Evolutionary conservation across 2,888 invertebrate species (phyloP), one percentile per base, ranked within the genome.

Genomic region (Stenodera caucasica): DNA sequence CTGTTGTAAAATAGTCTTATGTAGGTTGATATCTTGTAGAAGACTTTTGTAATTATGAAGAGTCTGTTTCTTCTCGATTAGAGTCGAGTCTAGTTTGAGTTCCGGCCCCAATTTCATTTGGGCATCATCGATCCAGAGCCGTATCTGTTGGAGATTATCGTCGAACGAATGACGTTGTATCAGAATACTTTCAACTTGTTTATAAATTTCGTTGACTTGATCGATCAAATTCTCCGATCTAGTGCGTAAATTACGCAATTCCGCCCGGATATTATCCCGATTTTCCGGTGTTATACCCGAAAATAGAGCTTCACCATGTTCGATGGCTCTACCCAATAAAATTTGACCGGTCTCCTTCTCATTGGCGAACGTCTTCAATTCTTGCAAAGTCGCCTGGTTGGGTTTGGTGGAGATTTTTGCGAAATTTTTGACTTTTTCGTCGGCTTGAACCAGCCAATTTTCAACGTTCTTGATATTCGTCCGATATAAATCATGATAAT

Each of bases 111-210:
- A 82, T 75, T 90, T 90, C 53, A 86, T 85, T 76, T 91, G 90
- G 0, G 88, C 87, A 70, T 94, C 94, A 57, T 85, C 84, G 29
- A 97, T 85, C 92, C 96, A 97, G 75, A 90, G 88, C 68, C 90
- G 89, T 7, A 96, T 89, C 84, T 95, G 94, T 51, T 89, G 89
- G 69, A 92, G 91, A 65, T 93, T 94, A 71, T 96, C 96, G 77
- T 96, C 96, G 77, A 97, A 94, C 1, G 95, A 94, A 3, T 94
- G 92, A 79, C 96, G 87, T 72, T 96, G 94, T 77, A 95, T 90
- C 64, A 96, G 86, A 37, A 92, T 90, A 0, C 90, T 91, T 82
- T 97, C 96, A 15, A 95, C 90, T 72, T 90, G 90, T 78, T 95
- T 94, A 67, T 94, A 88, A 1, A 94, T 87, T 14, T 88, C 88